A percentile compares a stretch with the other conserved stretches of the same genome.
These are phyloP conservation scores for Epirrhoe tristata DNA, from an alignment of 2,888 invertebrate genomes.

Conservation along the genomic window DNA sequence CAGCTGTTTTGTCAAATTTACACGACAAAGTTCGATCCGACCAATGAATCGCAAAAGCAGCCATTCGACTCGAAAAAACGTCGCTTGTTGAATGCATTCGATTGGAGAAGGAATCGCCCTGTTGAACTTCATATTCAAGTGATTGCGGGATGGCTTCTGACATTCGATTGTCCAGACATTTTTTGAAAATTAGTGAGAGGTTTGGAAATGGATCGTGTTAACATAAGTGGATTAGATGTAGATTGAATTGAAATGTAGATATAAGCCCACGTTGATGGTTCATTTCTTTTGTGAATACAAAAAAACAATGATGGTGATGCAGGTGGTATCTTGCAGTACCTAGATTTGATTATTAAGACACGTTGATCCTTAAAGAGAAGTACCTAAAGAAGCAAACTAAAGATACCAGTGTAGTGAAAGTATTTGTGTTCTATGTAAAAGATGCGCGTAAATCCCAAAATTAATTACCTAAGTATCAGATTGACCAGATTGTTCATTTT, in stretches of 20 bases:
- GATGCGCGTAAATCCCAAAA: neutral
- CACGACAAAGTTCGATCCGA: too few species aligned
- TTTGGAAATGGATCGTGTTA: neutral
- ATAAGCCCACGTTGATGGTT: neutral
- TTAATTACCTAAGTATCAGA: too few species aligned
- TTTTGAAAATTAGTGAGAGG: neutral
- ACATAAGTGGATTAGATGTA: neutral
- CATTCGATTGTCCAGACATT: neutral
- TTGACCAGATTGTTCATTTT: neutral
- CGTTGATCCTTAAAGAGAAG: too few species aligned
- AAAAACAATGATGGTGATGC: neutral
- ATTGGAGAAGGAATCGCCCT: too few species aligned
- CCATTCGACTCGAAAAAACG: too few species aligned
- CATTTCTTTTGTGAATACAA: neutral
- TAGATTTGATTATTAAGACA: too few species aligned
- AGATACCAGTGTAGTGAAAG: neutral
- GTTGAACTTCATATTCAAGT: neutral
- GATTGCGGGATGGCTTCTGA: neutral
- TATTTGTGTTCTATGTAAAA: neutral
- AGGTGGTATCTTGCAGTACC: too few species aligned
- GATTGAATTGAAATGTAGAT: neutral
- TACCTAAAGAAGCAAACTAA: too few species aligned
- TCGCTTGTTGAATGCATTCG: too few species aligned
- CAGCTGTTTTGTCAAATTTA: too few species aligned
- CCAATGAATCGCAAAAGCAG: too few species aligned